Evolutionary conservation across 1,140 invertebrate species (phyloP), one percentile per base, ranked within the genome.

Genomic region (Drosophila varians): DNA sequence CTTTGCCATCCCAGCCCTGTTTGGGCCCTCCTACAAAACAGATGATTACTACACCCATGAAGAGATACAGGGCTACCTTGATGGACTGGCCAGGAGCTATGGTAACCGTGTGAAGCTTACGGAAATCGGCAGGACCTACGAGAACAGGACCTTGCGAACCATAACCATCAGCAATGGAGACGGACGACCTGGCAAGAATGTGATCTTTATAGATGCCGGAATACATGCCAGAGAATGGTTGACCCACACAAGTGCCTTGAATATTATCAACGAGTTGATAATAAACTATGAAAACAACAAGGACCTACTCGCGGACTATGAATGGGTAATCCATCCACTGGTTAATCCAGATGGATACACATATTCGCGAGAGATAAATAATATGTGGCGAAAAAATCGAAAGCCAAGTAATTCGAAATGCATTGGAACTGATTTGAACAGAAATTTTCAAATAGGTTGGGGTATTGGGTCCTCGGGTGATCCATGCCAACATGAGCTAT

Each of bases 201-300:
- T 93, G 0, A 92, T 93, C 57, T 84, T 94, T 9, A 87, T 93
- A 18, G 93, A 94, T 55, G 93, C 92, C 18, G 93, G 92, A 4
- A 92, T 93, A 6, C 95, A 96, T 90, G 94, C 94, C 1, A 91
- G 95, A 60, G 95, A 96, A 91, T 96, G 95, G 95, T 93, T 95
- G 23, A 92, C 94, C 0, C 93, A 94, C 4, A 93, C 94, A 0
- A 92, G 93, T 0, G 93, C 93, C 4, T 71, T 94, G 3, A 95
- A 94, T 87, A 92, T 95, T 25, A 93, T 95, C 26, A 79, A 94
- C 48, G 92, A 94, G 78, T 82, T 95, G 38, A 92, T 93, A 0
- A 92, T 93, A 48, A 92, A 93, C 45, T 84, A 93, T 77, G 92
- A 74, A 1, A 90, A 92, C 16, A 90, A 91, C 19, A 47, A 77